Base-by-base conservation (phyloP, 2,888 invertebrate species). In the Tetropium fuscum region DNA sequence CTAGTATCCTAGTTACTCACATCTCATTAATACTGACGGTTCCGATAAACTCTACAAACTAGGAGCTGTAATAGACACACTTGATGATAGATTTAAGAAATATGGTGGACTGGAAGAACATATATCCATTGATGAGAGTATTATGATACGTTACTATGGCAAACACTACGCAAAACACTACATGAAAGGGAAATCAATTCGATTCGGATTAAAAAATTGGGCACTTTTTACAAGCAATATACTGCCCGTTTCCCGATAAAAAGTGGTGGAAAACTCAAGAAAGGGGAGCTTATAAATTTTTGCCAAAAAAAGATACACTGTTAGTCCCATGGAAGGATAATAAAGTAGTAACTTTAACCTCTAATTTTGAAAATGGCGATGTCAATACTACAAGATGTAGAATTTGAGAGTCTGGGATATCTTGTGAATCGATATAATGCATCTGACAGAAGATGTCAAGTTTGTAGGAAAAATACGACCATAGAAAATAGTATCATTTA, bases 391-490 rank as follows among this genome's bases (percentile, higher is more conserved):
- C 53, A 40, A 22, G 58, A 36, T 58, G 57, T 51, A 20, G 32
- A 54, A 30, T 55, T 43, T 54, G 54, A 56, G 18, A 40, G 40
- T 16, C 16, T 13, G 25, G 48, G 41, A 13, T 51, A 60, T 43
- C n/a, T n/a, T n/a, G 25, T 56, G 19, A n/a, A n/a, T n/a, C 13
- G 20, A 8, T 56, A 60, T 27, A 51, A 60, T 51, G 25, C 45
- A 41, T 53, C 53, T 16, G 53, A 53, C 43, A 34, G 53, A 27
- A 18, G 45, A 40, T 40, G 45, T 18, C 34, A 18, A n/a, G 18
- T 43, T 7, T 30, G 30, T 30, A 19, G 41, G 15, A 58, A n/a
- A 58, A 58, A 61, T n/a, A n/a, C n/a, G n/a, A n/a, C n/a, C n/a
- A n/a, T n/a, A n/a, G n/a, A n/a, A n/a, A n/a, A n/a, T n/a, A n/a